These are phyloP conservation scores for Chauna torquata DNA, from an alignment of 2,113 vertebrate species.

Conservation along the genomic window DNA sequence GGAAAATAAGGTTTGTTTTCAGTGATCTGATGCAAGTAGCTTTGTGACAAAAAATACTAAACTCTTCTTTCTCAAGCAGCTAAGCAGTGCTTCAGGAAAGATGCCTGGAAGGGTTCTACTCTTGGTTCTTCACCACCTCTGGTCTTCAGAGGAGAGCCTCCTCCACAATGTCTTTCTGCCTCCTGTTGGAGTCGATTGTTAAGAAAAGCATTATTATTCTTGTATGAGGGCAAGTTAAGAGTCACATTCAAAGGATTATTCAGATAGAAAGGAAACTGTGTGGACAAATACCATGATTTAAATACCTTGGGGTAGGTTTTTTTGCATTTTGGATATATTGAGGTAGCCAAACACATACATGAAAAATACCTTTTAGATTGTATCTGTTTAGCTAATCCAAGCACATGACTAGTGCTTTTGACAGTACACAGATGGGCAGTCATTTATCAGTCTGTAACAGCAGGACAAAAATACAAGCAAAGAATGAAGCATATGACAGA, in stretches of 20 bases:
- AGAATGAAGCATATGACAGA: neutral
- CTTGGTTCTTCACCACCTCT: neutral
- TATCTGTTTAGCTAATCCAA: conserved; percentile 18
- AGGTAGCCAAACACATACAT: neutral
- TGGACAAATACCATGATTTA: neutral
- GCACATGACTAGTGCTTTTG: neutral
- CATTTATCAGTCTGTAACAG: neutral
- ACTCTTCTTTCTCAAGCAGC: neutral
- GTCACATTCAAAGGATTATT: neutral
- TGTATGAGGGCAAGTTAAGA: neutral
- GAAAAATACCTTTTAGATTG: neutral
- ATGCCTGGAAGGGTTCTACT: neutral
- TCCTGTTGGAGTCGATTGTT: neutral
- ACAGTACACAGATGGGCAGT: neutral
- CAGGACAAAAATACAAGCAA: neutral
- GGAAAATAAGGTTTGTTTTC: neutral
- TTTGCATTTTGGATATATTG: neutral
- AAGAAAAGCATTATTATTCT: neutral
- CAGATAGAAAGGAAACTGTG: neutral
- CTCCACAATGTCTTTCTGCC: neutral
- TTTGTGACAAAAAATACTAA: neutral
- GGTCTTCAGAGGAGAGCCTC: neutral
- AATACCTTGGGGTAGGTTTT: neutral
- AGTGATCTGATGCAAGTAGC: neutral
- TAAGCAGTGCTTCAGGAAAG: neutral